Base-by-base conservation (phyloP, 2,113 vertebrate genomes). In the Turdus rufiventris region DNA sequence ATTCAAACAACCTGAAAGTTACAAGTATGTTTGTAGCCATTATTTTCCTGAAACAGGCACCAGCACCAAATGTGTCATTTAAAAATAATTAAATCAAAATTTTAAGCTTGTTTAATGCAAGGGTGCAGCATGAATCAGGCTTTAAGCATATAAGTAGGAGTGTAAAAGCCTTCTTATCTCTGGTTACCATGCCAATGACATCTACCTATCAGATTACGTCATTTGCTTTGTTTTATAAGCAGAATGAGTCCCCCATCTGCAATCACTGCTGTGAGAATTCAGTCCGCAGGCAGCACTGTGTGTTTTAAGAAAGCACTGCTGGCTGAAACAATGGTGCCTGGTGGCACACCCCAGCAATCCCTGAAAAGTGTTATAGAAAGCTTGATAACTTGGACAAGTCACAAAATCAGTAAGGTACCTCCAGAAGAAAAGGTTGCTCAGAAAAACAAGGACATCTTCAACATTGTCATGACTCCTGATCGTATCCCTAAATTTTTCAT, bases 401-500 rank as follows among this genome's bases (percentile, higher is more conserved):
- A 93, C 74, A 96, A 88, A 90, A 68, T 47, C 68, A 92, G 67
- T 79, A 97, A 96, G 56, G 29, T 84, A 20, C 8, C 45, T 58
- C 42, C 92, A 71, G 78, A 95, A 87, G 85, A 91, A 23, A 95
- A 92, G 62, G 29, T 68, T 63, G 24, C 29, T 81, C 93, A 45
- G 61, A 97, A 92, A 60, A 94, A 91, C 48, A 93, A 63, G 40
- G 94, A 94, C 20, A 91, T 96, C 62, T 98, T 97, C 95, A 96
- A 85, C 38, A 94, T 97, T 79, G 93, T 97, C 28, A 87, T 98
- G 93, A 97, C 97, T 75, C 97, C 97, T 23, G 97, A 98, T 78
- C 96, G 77, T 36, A 97, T 98, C 34, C 97, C 97, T 53, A 97
- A 97, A 76, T 98, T 98, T 83, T 97, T 96, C 77, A 98, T 97